Percentiles rank a stretch among this genome's conserved stretches.
These are phyloP conservation scores for Triplophysa yarkandensis DNA, from an alignment of 2,797 vertebrate genomes.

Conservation along the genomic window DNA sequence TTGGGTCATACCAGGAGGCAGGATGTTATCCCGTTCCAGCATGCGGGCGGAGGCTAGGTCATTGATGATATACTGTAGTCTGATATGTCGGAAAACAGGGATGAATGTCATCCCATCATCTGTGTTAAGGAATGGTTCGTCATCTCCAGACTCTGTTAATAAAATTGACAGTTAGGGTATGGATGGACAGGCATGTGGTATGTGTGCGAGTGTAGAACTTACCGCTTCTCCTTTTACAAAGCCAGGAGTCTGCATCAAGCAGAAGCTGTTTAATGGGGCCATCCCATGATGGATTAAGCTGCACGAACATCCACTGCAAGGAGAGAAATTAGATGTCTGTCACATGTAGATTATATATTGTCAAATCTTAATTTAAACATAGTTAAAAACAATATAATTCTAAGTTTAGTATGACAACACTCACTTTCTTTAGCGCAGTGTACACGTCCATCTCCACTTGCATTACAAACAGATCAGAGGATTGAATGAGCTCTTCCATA, in stretches of 20 bases:
- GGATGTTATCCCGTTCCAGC: constrained; percentile 89
- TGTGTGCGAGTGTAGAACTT: neutral
- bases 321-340: constrained; percentile 27
- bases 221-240: constrained; percentile 91
- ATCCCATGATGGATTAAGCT: constrained; percentile 91
- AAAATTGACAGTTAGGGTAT: neutral
- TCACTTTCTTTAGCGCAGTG: constrained; percentile 96
- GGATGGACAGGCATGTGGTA: neutral
- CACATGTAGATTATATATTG: neutral
- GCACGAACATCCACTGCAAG: constrained; percentile 96
- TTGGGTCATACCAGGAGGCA: constrained; percentile 82
- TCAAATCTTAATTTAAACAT: too few species aligned
- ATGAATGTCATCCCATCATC: constrained; percentile 82
- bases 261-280: constrained; percentile 92
- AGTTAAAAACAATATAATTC: too few species aligned
- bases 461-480: constrained; percentile 96
- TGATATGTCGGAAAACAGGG: constrained; percentile 84
- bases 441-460: constrained; percentile 99
- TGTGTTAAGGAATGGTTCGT: constrained; percentile 82
- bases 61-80: constrained; percentile 97
- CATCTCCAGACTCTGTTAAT: constrained; percentile 73
- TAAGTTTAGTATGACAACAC: neutral
- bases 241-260: constrained; percentile 90
- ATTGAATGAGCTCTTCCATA: constrained; percentile 92
- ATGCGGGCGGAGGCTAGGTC: constrained; percentile 93